These are phyloP conservation scores for Himalopsyche phryganea DNA, from an alignment of 1,140 invertebrate genomes.

Conservation along the genomic window DNA sequence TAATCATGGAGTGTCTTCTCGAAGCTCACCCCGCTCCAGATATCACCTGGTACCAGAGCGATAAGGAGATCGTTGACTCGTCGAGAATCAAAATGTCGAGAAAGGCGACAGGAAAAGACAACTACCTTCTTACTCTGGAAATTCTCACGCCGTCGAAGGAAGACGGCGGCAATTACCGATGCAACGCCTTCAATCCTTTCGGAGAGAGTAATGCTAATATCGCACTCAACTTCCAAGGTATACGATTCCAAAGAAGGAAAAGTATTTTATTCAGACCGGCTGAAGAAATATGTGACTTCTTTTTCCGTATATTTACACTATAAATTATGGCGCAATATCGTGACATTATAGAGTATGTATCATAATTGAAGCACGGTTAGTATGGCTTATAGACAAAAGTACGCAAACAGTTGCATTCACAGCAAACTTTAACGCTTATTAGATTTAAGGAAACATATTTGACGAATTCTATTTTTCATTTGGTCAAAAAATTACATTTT, in stretches of 20 bases:
- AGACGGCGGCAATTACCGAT: constrained; percentile 97
- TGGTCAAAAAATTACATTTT: no score
- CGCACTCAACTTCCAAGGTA: constrained; percentile 98
- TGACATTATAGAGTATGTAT: no score
- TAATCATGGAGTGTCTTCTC: constrained; percentile 94
- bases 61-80: constrained; percentile 76
- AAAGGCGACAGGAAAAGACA: constrained; percentile 83
- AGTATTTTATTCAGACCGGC: no score
- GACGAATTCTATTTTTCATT: not conserved
- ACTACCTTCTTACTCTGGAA: constrained; percentile 85
- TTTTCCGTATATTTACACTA: no score
- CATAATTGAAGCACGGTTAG: no score
- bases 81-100: constrained; percentile 81
- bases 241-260: no score
- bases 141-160: constrained; percentile 90
- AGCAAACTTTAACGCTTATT: not conserved
- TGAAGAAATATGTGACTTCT: no score
- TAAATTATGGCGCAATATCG: no score
- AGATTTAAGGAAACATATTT: not conserved
- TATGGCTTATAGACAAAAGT: no score
- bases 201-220: constrained; percentile 99
- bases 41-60: constrained; percentile 92
- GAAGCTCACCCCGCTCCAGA: constrained; percentile 93
- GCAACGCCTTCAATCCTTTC: constrained; percentile 96
- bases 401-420: constrained; percentile 2